Evolutionary conservation across 2,797 vertebrate genomes (phyloP).

Genomic region (Rhabdophis nuchalis): DNA sequence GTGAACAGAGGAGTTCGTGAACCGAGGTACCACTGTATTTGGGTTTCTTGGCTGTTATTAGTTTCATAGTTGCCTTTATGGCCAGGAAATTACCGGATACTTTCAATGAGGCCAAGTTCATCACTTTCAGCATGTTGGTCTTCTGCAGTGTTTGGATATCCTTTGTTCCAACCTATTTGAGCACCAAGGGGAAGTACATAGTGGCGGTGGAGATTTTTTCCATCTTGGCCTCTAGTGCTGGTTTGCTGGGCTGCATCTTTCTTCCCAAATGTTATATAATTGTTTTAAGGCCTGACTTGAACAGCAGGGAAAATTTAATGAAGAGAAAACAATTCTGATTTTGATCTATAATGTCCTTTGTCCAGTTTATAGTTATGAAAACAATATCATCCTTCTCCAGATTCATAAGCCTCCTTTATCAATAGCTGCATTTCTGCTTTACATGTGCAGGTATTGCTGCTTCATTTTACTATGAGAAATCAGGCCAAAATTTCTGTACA

Average conservation of each 20-base stretch:
- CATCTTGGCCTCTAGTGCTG: not conserved
- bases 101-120: not conserved
- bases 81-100: not conserved
- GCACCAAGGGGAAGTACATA: not conserved
- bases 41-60: not conserved
- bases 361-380: not conserved
- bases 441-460: not conserved
- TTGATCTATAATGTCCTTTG: not conserved
- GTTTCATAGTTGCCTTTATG: not conserved
- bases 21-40: too few relatives aligned
- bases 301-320: not conserved
- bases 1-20: too few relatives aligned
- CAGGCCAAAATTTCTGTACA: too few relatives aligned
- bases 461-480: not conserved
- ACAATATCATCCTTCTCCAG: not conserved
- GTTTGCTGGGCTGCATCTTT: not conserved
- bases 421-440: not conserved
- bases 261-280: not conserved
- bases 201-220: not conserved
- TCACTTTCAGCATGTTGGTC: not conserved
- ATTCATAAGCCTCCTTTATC: not conserved
- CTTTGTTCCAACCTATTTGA: not conserved
- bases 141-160: not conserved
- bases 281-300: not conserved
- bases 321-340: not conserved